Evolutionary conservation across 2,888 invertebrate species (phyloP).

Genomic region (Agriopis aurantiaria): DNA sequence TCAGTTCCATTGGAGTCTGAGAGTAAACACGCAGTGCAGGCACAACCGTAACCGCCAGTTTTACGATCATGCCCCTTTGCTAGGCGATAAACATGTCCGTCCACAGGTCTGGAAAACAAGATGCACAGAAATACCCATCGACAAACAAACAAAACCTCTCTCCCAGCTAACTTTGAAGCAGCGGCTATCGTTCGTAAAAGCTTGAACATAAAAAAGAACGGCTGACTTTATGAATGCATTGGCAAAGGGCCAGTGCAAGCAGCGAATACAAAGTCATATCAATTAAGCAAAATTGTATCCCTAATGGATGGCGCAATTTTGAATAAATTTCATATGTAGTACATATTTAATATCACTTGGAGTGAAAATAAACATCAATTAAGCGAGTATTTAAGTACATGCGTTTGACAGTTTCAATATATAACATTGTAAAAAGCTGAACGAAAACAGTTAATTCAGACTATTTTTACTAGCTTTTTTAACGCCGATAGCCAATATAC

Average conservation of each 20-base stretch:
- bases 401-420: too few relatives aligned
- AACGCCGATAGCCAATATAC: too few relatives aligned
- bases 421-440: too few relatives aligned
- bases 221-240: slow-evolving; percentile 48
- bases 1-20: slow-evolving; percentile 48
- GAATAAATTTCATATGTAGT: slow-evolving; percentile 6
- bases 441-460: too few relatives aligned
- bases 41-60: slow-evolving; percentile 65
- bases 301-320: slow-evolving; percentile 37
- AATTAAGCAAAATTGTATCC: slow-evolving; percentile 50
- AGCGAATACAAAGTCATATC: slow-evolving; percentile 52
- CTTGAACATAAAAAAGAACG: slow-evolving; percentile 20
- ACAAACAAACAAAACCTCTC: slow-evolving; percentile 66
- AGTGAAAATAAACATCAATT: slow-evolving; percentile 10
- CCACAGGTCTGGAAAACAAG: slow-evolving; percentile 67
- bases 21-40: slow-evolving; percentile 63
- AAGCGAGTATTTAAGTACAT: slow-evolving; percentile 12
- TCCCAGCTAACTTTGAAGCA: slow-evolving; percentile 48
- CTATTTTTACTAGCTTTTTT: too few relatives aligned
- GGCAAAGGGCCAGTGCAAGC: slow-evolving; percentile 61
- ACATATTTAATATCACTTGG: slow-evolving; percentile 7
- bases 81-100: slow-evolving; percentile 77
- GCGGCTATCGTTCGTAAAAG: slow-evolving; percentile 2
- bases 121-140: slow-evolving; percentile 70
- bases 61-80: slow-evolving; percentile 70